phyloP scores from a whole-genome alignment of 2,113 vertebrate species.

The Plecturocebus donacophilus region DNA sequence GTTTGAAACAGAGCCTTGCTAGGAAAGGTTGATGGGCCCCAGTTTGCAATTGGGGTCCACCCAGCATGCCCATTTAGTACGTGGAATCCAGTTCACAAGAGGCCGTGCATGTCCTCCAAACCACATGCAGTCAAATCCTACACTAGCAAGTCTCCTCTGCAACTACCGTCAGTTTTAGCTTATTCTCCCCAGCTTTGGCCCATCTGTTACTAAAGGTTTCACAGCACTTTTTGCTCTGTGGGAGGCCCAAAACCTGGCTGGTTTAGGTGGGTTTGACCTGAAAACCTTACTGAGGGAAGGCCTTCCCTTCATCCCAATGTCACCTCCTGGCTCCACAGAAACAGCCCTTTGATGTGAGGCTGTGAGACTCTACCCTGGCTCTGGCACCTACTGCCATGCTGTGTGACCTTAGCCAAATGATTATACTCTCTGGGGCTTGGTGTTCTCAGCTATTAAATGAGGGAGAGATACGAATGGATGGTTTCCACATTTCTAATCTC shows the following conservation, averaged over 20 bases:
- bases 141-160: neutral
- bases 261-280: neutral
- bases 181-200: slow-evolving; percentile 24
- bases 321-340: neutral
- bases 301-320: neutral
- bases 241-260: neutral
- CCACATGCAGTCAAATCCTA: slow-evolving; percentile 47
- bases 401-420: neutral
- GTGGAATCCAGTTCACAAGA: neutral
- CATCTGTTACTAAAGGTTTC: neutral
- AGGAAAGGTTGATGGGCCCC: neutral
- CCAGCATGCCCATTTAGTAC: neutral
- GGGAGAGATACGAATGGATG: neutral
- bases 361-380: neutral
- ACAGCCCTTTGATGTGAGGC: neutral
- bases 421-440: neutral
- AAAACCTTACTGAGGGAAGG: neutral
- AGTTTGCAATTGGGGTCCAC: neutral
- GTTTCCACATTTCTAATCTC: neutral
- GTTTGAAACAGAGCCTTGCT: neutral
- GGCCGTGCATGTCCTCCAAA: neutral
- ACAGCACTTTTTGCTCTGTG: neutral
- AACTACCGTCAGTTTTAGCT: slow-evolving; percentile 2
- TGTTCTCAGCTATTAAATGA: neutral
- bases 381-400: neutral